Evolutionary conservation across 2,797 vertebrate genomes (phyloP).

Genomic region (Epinephelus coioides): DNA sequence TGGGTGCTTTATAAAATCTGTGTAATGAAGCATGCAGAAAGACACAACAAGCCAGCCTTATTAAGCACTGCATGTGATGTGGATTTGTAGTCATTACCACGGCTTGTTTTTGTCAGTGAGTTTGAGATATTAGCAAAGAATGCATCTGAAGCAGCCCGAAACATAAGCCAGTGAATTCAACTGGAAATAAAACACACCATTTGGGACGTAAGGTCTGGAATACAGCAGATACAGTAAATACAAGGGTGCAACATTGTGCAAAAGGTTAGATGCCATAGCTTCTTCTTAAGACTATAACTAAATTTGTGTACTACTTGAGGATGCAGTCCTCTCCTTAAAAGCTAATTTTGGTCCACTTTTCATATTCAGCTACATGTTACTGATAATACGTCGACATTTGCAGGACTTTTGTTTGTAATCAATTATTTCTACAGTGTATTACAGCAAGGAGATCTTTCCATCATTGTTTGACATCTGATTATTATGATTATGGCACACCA

Average conservation of each 20-base stretch:
- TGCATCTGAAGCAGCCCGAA: conserved; percentile 5
- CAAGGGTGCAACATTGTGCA: too few relatives aligned
- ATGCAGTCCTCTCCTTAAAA: too few relatives aligned
- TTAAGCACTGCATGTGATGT: not conserved
- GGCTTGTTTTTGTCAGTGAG: not conserved
- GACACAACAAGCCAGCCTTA: not conserved
- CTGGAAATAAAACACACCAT: not conserved
- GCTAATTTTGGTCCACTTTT: too few relatives aligned
- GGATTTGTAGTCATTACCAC: not conserved
- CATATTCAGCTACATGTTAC: not conserved
- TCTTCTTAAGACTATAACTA: too few relatives aligned
- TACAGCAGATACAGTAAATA: not conserved
- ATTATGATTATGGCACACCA: conserved; percentile 3
- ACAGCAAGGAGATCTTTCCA: not conserved
- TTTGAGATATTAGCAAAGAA: conserved; percentile 8
- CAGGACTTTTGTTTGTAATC: not conserved
- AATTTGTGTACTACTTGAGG: too few relatives aligned
- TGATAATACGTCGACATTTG: not conserved
- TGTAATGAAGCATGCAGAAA: not conserved
- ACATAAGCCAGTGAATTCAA: conserved; percentile 5
- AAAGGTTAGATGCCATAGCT: too few relatives aligned
- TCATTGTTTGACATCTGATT: conserved; percentile 30
- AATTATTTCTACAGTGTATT: not conserved
- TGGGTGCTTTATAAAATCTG: not conserved
- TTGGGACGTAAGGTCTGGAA: not conserved